Evolutionary conservation across 2,888 invertebrate genomes (phyloP), one percentile per base, ranked within the genome.

Genomic region (Lissonota sp.): DNA sequence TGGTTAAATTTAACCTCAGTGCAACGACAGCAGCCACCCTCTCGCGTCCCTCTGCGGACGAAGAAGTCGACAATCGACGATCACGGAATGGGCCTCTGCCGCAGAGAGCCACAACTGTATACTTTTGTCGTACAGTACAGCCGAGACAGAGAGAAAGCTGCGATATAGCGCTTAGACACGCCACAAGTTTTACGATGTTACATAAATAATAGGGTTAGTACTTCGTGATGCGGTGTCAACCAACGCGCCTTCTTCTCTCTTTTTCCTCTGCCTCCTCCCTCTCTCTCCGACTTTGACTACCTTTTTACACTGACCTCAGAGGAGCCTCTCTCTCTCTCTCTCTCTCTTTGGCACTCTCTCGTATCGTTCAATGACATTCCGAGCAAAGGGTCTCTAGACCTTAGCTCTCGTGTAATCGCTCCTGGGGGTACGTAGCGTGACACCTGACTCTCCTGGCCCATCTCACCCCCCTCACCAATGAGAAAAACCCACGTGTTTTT

Each of bases 111-210:
- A n/a, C 49, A 39, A 57, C 57, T 6, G 77, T 58, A 81, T 26
- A 26, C 26, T 26, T 26, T n/a, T n/a, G 72, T 73, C 46, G 66
- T 55, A 46, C 75, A 60, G 49, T 46, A 49, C 64, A 58, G 12
- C 53, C 64, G 74, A 69, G 67, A 74, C 71, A 70, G 67, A 67
- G 62, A 51, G 71, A 60, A 46, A 66, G 72, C 14, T 40, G 58
- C 64, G 71, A 86, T 88, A 91, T 88, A 86, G 88, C 87, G 87
- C 83, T 87, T 84, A 86, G 87, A 87, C 91, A 91, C 90, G 91
- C 91, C 86, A 91, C 89, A 91, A 91, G 90, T 91, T 91, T 91
- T 90, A 91, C 89, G 91, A 90, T 87, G 87, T 86, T 86, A 83
- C 87, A 91, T 91, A 91, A 91, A 91, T 91, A 90, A 91, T 86